phyloP scores from a whole-genome alignment of 1,140 invertebrate genomes.

The Penaeus indicus region DNA sequence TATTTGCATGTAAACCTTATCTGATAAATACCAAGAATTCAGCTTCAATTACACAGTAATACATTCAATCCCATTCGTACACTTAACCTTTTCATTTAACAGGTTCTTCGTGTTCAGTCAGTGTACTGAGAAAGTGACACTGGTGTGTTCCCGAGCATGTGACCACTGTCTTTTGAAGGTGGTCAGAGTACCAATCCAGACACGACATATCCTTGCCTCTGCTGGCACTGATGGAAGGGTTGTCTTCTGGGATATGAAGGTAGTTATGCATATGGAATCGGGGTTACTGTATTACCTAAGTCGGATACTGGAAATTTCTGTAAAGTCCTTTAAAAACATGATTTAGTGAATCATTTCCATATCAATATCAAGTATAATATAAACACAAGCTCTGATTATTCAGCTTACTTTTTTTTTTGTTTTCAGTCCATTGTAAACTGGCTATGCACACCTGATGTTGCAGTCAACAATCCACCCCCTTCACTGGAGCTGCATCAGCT shows the following conservation, averaged over 20 bases:
- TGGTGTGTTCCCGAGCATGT: background rate
- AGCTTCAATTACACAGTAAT: too few species aligned
- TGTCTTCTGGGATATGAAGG: constrained; percentile 29
- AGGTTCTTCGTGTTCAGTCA: background rate
- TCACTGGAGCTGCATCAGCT: constrained; percentile 2
- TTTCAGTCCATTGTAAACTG: constrained; percentile 24
- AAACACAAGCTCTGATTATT: too few species aligned
- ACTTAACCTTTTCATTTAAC: background rate
- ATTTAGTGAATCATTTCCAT: too few species aligned
- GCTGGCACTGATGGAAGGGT: background rate
- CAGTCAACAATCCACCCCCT: background rate
- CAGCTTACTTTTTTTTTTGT: background rate
- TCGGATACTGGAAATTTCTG: too few species aligned
- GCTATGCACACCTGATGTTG: background rate
- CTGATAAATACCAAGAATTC: too few species aligned
- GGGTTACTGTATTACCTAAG: too few species aligned
- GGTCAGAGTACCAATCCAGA: background rate
- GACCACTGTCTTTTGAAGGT: constrained; percentile 19
- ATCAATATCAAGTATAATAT: too few species aligned
- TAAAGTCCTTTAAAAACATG: too few species aligned
- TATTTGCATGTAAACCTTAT: too few species aligned
- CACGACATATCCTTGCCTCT: constrained; percentile 4
- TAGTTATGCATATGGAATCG: background rate
- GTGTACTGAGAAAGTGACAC: background rate
- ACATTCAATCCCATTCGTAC: too few species aligned